Percentiles rank a stretch among this genome's conserved stretches.
These are phyloP conservation scores for Anoplopoma fimbria DNA, from an alignment of 2,113 vertebrate species.

Conservation along the genomic window DNA sequence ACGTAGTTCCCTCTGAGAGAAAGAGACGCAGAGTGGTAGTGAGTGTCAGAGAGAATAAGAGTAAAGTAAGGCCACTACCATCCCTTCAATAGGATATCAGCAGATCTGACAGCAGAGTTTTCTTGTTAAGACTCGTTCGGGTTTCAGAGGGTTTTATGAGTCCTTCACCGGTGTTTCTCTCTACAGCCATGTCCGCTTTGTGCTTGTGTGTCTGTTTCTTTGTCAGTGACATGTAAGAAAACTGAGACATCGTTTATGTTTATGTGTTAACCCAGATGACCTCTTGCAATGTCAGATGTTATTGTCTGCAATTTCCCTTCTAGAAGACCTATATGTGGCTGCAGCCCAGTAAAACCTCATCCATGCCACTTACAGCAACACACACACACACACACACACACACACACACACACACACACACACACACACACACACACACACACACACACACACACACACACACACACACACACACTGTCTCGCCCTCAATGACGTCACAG, in stretches of 20 bases:
- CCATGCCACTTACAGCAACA: conserved; percentile 38
- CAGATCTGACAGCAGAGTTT: conserved; percentile 59
- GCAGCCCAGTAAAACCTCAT: conserved; percentile 53
- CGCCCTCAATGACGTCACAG: conserved; percentile 67
- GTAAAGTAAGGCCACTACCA: conserved; percentile 51
- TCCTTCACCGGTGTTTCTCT: conserved; percentile 20
- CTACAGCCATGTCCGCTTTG: conserved; percentile 12
- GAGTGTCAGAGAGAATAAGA: conserved; percentile 55
- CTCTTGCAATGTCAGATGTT: conserved; percentile 68
- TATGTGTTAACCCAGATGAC: conserved; percentile 47
- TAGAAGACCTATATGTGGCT: conserved; percentile 65
- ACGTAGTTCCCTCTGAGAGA: conserved; percentile 35
- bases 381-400: too few relatives aligned
- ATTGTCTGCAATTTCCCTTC: conserved; percentile 62
- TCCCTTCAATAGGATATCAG: conserved; percentile 53
- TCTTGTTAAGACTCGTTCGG: conserved; percentile 28
- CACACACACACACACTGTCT: conserved; percentile 36
- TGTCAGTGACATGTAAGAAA: not conserved
- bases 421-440: conserved; percentile 32
- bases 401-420: conserved; percentile 36
- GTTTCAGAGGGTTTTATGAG: conserved; percentile 35
- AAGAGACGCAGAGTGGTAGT: conserved; percentile 37
- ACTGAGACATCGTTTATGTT: conserved; percentile 18
- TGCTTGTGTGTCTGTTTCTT: not conserved
- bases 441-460: conserved; percentile 35